Conservation (phyloP, 2,888 invertebrate species). For the Dicycla oo region DNA sequence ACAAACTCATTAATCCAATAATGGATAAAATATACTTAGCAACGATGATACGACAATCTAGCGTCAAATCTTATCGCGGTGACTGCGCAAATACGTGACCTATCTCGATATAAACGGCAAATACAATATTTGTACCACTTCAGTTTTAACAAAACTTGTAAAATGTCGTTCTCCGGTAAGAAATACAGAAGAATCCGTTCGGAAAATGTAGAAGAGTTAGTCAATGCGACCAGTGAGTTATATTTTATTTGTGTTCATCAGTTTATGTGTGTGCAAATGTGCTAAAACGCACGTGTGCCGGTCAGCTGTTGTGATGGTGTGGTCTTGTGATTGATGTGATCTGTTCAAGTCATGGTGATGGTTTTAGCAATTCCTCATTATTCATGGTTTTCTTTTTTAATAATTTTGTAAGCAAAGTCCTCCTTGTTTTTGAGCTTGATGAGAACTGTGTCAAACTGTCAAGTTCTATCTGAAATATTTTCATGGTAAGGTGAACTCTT, state of each 20-base stretch:
- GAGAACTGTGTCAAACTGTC: not conserved
- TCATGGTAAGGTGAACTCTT: not conserved
- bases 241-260: not conserved
- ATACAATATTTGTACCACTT: slow-evolving; percentile 31
- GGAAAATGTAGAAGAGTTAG: slow-evolving; percentile 79
- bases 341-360: not conserved
- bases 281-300: not conserved
- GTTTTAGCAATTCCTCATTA: too few relatives aligned
- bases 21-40: slow-evolving; percentile 14
- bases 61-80: slow-evolving; percentile 50
- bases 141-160: slow-evolving; percentile 20
- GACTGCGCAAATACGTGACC: slow-evolving; percentile 30
- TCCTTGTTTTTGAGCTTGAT: not conserved
- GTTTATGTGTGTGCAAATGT: not conserved
- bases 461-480: not conserved
- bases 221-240: slow-evolving; percentile 78
- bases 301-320: not conserved
- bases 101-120: slow-evolving; percentile 27
- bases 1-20: slow-evolving; percentile 30
- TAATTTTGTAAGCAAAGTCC: not conserved
- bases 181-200: slow-evolving; percentile 75
- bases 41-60: slow-evolving; percentile 49
- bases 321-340: slow-evolving; percentile 15
- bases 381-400: not conserved
- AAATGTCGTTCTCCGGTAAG: slow-evolving; percentile 83